Conservation (phyloP, 2,113 vertebrate species). For the Coryphaenoides rupestris region DNA sequence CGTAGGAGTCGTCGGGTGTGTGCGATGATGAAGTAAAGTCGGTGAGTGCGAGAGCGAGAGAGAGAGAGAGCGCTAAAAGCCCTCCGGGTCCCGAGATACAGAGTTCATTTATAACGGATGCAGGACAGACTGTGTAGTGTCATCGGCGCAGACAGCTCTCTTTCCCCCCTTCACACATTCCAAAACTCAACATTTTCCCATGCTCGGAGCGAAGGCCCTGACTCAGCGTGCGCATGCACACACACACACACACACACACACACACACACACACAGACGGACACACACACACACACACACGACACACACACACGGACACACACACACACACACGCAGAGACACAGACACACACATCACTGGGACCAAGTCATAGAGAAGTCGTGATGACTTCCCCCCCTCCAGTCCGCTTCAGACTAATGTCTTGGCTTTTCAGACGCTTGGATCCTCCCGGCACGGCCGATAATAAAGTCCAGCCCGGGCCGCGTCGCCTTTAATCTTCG, state of each 20-base stretch:
- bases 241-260: too few species aligned
- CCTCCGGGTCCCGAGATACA: too few species aligned
- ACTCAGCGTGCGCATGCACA: constrained; percentile 44
- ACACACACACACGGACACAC: too few species aligned
- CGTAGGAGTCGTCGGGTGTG: too few species aligned
- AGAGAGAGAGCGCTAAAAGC: too few species aligned
- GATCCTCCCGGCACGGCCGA: constrained; percentile 49
- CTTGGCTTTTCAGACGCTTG: constrained; percentile 62
- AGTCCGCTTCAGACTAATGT: constrained; percentile 33
- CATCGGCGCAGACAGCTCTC: constrained; percentile 57
- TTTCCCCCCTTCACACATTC: constrained; percentile 64
- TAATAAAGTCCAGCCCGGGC: background rate
- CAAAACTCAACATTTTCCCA: constrained; percentile 66
- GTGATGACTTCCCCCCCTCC: constrained; percentile 55
- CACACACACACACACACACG: too few species aligned
- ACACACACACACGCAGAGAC: constrained; percentile 7
- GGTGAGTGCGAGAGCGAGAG: too few species aligned
- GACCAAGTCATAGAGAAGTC: constrained; percentile 56
- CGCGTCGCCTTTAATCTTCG: too few species aligned
- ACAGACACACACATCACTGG: constrained; percentile 38
- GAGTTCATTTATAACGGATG: constrained; percentile 43
- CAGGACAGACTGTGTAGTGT: constrained; percentile 59
- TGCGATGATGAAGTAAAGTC: too few species aligned
- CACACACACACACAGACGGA: too few species aligned
- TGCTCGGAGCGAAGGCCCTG: constrained; percentile 58